Evolutionary conservation across 2,113 vertebrate genomes (phyloP), one percentile per base, ranked within the genome.

Genomic region (Morone saxatilis): DNA sequence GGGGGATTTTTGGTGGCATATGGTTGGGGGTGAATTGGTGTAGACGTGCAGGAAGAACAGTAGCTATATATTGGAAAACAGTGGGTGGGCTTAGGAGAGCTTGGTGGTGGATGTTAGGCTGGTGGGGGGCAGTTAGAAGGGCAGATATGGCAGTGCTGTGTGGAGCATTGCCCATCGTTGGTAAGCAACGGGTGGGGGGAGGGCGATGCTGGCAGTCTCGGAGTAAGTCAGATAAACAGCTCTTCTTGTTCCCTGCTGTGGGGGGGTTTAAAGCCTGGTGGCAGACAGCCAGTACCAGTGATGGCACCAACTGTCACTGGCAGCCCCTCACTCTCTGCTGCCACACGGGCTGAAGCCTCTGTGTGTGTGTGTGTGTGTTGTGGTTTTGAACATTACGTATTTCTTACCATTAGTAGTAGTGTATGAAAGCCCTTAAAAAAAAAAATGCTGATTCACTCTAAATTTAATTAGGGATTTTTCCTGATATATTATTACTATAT

Each of bases 271-370:
- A 88, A 89, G 88, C 88, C 90, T 81, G 71, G 71, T 93, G 94
- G 94, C 91, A 80, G 86, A 79, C 83, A 71, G 91, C 94, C 93
- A 94, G 83, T 14, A 62, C 41, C 60, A 89, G 89, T 80, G 93
- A 93, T 90, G 92, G 89, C 88, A 94, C 92, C 94, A 93, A 93
- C 92, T 94, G 93, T 92, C 88, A 83, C 90, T 92, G 90, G 91
- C 91, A 92, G 89, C 78, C 65, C 59, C 65, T 69, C 77, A 83
- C 78, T 72, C 81, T 86, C 78, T 76, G 76, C 85, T 81, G 78
- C 81, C 74, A 68, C 12, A 6, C 74, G 63, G 80, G 82, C 56
- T 77, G 40, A 84, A 66, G 57, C 61, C 47, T 84, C 48, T 82
- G 16, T 68, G 19, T 67, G 45, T 45, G 62, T 45, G 40, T 63